Conservation (phyloP, 53 echinoderm and acorn worm genomes). For the Mesocentrotus franciscanus region DNA sequence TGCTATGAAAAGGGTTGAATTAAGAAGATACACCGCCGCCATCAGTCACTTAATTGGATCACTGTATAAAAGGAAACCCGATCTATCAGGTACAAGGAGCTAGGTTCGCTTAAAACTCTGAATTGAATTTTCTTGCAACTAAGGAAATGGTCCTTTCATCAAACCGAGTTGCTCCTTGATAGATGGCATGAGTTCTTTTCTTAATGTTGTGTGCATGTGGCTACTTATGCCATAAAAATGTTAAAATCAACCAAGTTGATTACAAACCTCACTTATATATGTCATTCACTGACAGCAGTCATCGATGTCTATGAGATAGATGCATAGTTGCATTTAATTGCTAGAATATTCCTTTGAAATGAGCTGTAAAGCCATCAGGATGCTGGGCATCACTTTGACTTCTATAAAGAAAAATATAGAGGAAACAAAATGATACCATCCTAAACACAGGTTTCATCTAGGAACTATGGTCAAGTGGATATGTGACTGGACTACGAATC, state of each 20-base stretch:
- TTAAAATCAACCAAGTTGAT: neutral
- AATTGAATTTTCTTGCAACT: neutral
- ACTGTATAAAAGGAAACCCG: neutral
- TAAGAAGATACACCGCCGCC: neutral
- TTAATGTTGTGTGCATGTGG: neutral
- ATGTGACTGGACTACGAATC: too few relatives aligned
- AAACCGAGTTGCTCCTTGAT: neutral
- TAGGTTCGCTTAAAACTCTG: neutral
- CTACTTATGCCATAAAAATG: neutral
- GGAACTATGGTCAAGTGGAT: too few relatives aligned
- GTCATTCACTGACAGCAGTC: neutral
- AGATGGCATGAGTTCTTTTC: neutral
- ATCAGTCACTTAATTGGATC: neutral
- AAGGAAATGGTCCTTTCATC: neutral
- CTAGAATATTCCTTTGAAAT: too few relatives aligned
- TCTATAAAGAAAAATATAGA: too few relatives aligned
- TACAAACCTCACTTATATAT: neutral
- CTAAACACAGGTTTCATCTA: too few relatives aligned
- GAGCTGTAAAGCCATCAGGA: too few relatives aligned
- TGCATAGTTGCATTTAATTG: too few relatives aligned
- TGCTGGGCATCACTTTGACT: too few relatives aligned
- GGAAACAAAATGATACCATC: too few relatives aligned
- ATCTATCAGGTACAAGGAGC: neutral
- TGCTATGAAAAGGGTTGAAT: neutral
- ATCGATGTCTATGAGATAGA: too few relatives aligned